phyloP scores from a whole-genome alignment of 1,140 invertebrate genomes.

The Rhizoglyphus robini region DNA sequence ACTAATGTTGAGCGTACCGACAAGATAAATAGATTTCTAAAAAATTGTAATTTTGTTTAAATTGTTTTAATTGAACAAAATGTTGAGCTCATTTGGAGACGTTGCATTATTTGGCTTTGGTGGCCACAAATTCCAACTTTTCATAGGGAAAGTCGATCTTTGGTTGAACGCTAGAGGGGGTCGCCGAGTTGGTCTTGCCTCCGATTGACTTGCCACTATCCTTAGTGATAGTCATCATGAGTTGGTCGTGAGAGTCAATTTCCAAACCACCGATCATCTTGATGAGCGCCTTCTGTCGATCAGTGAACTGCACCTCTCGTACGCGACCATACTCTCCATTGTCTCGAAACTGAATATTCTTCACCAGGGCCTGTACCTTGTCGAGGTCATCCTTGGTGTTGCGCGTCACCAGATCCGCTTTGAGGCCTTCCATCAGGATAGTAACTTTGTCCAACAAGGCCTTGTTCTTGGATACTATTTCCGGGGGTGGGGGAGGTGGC shows the following conservation, averaged over 20 bases:
- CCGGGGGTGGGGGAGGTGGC: too few species aligned
- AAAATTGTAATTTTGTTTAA: too few species aligned
- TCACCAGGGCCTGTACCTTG: neutral
- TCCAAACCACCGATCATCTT: neutral
- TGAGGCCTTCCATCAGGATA: neutral
- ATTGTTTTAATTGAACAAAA: too few species aligned
- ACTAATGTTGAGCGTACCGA: too few species aligned
- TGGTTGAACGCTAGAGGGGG: too few species aligned
- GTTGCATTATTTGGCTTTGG: too few species aligned
- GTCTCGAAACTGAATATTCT: neutral
- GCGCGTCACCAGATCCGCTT: neutral
- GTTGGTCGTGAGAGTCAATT: too few species aligned
- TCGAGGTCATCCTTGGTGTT: neutral
- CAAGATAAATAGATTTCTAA: too few species aligned
- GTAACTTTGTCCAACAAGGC: neutral
- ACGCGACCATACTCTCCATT: neutral
- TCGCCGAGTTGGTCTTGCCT: too few species aligned
- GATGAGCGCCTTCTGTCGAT: neutral
- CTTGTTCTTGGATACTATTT: neutral
- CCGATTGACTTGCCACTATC: too few species aligned
- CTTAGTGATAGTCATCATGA: too few species aligned
- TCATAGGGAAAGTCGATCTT: neutral
- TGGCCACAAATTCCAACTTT: neutral
- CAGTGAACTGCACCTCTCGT: neutral
- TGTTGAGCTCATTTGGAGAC: too few species aligned